These are phyloP conservation scores for Aspiorhynchus laticeps DNA, from an alignment of 2,113 vertebrate species.

Conservation along the genomic window DNA sequence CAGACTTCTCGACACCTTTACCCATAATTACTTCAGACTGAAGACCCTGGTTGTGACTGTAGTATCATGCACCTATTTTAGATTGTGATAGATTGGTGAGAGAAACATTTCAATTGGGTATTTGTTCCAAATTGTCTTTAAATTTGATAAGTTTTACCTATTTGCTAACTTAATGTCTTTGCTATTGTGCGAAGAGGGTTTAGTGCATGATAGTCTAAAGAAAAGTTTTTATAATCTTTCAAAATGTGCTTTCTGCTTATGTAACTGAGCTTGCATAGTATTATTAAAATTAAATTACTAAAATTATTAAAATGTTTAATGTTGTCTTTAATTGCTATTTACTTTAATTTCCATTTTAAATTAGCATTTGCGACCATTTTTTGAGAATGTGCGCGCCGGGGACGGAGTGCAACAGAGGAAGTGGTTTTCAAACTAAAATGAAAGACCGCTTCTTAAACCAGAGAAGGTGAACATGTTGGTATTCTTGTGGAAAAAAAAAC, in stretches of 20 bases:
- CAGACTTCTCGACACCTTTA: conserved; percentile 56
- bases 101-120: background rate
- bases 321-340: background rate
- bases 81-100: background rate
- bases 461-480: too few relatives aligned
- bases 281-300: background rate
- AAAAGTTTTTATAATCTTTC: background rate
- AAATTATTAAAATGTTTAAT: background rate
- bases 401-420: too few relatives aligned
- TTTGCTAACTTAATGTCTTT: background rate
- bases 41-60: background rate
- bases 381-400: too few relatives aligned
- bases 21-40: conserved; percentile 45
- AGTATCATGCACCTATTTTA: background rate
- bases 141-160: background rate
- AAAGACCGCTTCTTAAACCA: too few relatives aligned
- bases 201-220: background rate
- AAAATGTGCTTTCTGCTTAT: background rate
- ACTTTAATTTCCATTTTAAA: too few relatives aligned
- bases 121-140: background rate
- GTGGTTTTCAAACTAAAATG: too few relatives aligned
- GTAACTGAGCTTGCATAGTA: background rate
- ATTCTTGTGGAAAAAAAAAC: too few relatives aligned
- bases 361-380: too few relatives aligned
- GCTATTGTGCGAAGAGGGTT: background rate